These are phyloP conservation scores for Heloderma charlesbogerti DNA, from an alignment of 2,113 vertebrate species.

Conservation along the genomic window DNA sequence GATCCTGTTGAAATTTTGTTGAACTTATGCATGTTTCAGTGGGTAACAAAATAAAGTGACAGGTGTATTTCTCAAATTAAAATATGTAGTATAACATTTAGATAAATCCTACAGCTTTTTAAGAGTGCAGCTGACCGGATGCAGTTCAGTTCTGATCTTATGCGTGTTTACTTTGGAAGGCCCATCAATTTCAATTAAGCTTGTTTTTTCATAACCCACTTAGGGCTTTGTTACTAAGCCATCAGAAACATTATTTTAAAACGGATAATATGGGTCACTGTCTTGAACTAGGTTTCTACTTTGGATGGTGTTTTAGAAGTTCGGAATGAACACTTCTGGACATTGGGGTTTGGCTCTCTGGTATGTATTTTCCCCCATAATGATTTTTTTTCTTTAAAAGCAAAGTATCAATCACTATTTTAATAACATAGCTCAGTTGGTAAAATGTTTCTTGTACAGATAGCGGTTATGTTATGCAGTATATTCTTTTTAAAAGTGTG, in stretches of 20 bases:
- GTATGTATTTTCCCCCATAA: constrained; percentile 77
- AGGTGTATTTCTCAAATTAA: neutral
- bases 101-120: neutral
- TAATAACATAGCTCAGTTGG: neutral
- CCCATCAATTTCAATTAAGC: neutral
- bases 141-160: neutral
- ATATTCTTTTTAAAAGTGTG: neutral
- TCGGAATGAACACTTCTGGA: constrained; percentile 98
- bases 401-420: neutral
- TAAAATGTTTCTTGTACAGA: constrained; percentile 3
- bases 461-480: neutral
- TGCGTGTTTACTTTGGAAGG: neutral
- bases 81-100: neutral
- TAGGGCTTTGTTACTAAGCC: neutral
- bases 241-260: neutral
- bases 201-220: neutral
- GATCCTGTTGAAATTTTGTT: neutral
- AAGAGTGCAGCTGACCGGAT: neutral
- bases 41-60: neutral
- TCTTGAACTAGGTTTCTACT: constrained; percentile 89
- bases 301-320: constrained; percentile 97
- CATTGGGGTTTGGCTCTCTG: constrained; percentile 94
- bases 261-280: neutral
- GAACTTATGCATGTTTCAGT: neutral
- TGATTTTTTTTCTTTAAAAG: neutral